Percentiles rank a stretch among this genome's conserved stretches.
Conservation (phyloP, 2,797 vertebrate genomes). For the Dendrocincla fuliginosa region DNA sequence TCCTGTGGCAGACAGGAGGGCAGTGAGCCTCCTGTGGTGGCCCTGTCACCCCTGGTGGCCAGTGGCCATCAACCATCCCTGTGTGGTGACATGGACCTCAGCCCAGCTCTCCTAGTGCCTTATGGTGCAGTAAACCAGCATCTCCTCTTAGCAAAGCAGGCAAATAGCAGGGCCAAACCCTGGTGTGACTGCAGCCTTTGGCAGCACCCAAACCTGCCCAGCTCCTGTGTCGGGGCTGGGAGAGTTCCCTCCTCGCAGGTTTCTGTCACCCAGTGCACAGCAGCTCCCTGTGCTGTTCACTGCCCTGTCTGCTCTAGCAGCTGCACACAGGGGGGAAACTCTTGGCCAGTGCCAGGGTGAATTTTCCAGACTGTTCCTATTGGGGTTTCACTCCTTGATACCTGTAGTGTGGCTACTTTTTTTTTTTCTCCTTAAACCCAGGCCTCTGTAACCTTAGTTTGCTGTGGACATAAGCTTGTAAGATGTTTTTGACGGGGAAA, state of each 20-base stretch:
- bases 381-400: neutral
- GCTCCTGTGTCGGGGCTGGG: neutral
- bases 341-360: neutral
- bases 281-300: neutral
- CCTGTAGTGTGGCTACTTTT: neutral
- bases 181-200: neutral
- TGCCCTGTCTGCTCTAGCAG: neutral
- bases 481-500: neutral
- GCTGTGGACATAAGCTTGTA: neutral
- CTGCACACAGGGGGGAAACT: neutral
- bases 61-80: neutral
- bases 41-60: neutral
- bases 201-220: neutral
- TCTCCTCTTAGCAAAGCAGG: neutral
- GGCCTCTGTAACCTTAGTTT: neutral
- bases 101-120: neutral
- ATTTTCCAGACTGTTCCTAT: constrained; percentile 8
- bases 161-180: neutral
- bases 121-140: neutral
- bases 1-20: neutral
- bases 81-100: neutral
- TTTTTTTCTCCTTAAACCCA: neutral
- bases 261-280: neutral
- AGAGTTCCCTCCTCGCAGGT: neutral
- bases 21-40: neutral